Evolutionary conservation across 2,113 vertebrate species (phyloP), one percentile per base, ranked within the genome.

Genomic region (Xiphophorus couchianus): DNA sequence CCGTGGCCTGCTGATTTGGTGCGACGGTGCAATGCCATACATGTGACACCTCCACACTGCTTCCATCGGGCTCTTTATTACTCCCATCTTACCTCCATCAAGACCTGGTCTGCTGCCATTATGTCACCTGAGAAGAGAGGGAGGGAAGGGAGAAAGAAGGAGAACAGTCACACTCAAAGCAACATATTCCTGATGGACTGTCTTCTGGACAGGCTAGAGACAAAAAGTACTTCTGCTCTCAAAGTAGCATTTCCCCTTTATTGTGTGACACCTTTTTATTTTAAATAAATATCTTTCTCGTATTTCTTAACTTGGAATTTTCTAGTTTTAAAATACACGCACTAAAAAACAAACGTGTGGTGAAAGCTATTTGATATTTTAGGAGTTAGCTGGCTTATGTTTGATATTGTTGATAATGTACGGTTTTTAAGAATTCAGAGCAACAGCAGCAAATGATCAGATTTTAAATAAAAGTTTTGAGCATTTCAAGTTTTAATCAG

Each of bases 1-100:
- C 67, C 30, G 79, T 84, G 80, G 84, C 89, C 86, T 79, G 87
- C 84, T 91, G 85, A 86, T 90, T 89, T 84, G 78, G 42, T 71
- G 88, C 83, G 88, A 91, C 80, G 82, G 71, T 39, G 72, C 86
- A 80, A 67, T 69, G 80, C 82, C 85, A 84, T 81, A 92, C 86
- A 77, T 87, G 84, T 84, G 90, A 85, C 85, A 88, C 85, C 88
- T 83, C 82, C 81, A 11, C 86, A 86, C 82, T 78, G 88, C 84
- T 91, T 89, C 89, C 90, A 76, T 80, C 83, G 81, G 92, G 89
- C 79, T 89, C 87, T 91, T 90, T 90, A 91, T 91, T 93, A 85
- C 91, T 90, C 79, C 87, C 89, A 88, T 91, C 86, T 90, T 86
- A 88, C 89, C 84, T 84, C 86, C 88, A 90, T 92, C 85, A 87